phyloP scores from a whole-genome alignment of 2,888 invertebrate genomes.

The Harpagoxenus sublaevis region DNA sequence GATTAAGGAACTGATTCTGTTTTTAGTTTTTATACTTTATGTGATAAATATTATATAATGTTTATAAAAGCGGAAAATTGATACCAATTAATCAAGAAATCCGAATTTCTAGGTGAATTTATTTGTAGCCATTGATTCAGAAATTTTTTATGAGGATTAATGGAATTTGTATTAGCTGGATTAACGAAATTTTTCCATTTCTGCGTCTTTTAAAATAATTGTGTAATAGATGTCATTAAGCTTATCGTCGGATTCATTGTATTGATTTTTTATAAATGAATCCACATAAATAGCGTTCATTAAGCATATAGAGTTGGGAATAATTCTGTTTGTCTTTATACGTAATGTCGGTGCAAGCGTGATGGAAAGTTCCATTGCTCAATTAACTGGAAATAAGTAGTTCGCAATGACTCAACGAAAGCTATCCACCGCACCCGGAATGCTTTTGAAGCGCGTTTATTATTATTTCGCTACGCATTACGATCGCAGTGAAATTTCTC shows the following conservation, averaged over 20 bases:
- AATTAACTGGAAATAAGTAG: conserved; percentile 54
- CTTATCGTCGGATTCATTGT: background rate
- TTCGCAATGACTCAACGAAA: conserved; percentile 28
- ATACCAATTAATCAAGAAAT: background rate
- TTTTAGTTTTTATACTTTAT: background rate
- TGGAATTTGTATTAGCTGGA: no score
- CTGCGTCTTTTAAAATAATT: conserved; percentile 6
- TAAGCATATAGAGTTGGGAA: background rate
- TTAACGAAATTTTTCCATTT: background rate
- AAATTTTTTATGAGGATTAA: background rate
- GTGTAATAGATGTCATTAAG: background rate
- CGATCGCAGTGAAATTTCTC: background rate
- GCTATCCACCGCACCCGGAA: conserved; percentile 30
- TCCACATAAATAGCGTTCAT: background rate
- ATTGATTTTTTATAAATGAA: background rate
- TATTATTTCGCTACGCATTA: background rate
- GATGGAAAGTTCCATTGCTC: conserved; percentile 17
- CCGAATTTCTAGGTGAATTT: background rate
- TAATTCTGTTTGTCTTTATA: conserved; percentile 4
- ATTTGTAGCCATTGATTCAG: background rate
- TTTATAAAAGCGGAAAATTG: background rate
- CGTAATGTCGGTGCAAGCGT: background rate
- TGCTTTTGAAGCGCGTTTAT: conserved; percentile 1
- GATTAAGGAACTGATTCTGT: background rate
- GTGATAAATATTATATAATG: background rate